A percentile compares a stretch with the other conserved stretches of the same genome.
Evolutionary conservation across 2,113 vertebrate genomes (phyloP).

Genomic region (Lates calcarifer): DNA sequence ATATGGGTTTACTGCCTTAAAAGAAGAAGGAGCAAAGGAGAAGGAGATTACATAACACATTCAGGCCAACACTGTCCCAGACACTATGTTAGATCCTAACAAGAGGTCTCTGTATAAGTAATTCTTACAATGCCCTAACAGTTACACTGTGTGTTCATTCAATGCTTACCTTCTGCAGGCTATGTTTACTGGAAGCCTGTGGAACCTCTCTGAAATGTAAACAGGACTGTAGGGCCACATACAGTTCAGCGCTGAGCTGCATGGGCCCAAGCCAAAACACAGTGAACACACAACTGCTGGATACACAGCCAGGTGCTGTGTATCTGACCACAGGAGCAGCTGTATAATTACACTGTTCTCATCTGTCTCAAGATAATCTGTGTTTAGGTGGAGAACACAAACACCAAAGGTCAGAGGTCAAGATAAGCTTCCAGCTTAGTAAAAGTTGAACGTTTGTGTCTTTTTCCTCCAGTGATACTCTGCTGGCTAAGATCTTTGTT

Average conservation of each 20-base stretch:
- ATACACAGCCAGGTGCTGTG: conserved; percentile 70
- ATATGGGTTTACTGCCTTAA: conserved; percentile 58
- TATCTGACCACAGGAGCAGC: conserved; percentile 68
- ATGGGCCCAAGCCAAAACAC: conserved; percentile 34
- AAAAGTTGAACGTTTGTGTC: not conserved
- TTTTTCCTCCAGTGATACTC: not conserved
- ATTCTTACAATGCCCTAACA: conserved; percentile 53
- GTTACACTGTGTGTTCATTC: conserved; percentile 46
- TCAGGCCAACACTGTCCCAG: conserved; percentile 49
- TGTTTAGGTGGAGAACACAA: conserved; percentile 59
- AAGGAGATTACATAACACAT: conserved; percentile 66
- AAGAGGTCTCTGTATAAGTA: conserved; percentile 41
- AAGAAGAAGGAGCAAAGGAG: conserved; percentile 51
- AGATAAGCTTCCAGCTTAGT: conserved; percentile 3
- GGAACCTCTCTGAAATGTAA: conserved; percentile 78
- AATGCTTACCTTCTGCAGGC: conserved; percentile 59
- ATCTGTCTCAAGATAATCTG: conserved; percentile 44
- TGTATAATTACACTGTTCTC: conserved; percentile 63
- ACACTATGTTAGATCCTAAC: conserved; percentile 40
- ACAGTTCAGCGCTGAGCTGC: conserved; percentile 55
- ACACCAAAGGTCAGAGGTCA: conserved; percentile 65
- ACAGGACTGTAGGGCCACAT: conserved; percentile 68
- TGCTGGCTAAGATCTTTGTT: not conserved
- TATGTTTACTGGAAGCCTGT: conserved; percentile 71
- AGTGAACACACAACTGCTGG: conserved; percentile 49